phyloP scores from a whole-genome alignment of 2,888 invertebrate species.

The Tromatobia lineatoria region DNA sequence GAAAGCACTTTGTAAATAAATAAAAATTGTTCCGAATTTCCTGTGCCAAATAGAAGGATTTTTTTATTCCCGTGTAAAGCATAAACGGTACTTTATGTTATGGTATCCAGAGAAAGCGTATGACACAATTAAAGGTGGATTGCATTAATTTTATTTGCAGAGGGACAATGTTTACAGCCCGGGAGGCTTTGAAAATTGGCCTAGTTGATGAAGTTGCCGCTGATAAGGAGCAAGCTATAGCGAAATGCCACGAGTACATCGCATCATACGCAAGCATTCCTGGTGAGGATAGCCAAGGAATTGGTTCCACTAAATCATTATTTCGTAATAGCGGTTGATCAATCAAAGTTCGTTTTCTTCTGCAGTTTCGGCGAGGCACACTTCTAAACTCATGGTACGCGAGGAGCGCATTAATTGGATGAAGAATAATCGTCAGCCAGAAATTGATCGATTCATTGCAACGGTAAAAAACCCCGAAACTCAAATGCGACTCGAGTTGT shows the following conservation, averaged over 20 bases:
- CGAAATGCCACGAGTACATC: conserved; percentile 89
- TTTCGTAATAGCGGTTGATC: background rate
- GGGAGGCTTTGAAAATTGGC: conserved; percentile 92
- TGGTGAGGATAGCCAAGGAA: conserved; percentile 70
- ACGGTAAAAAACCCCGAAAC: conserved; percentile 89
- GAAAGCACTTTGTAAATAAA: too few relatives aligned
- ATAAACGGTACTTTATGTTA: too few relatives aligned
- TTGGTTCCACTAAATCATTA: conserved; percentile 85
- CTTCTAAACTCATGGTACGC: conserved; percentile 84
- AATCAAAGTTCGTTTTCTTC: background rate
- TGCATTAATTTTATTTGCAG: conserved; percentile 76
- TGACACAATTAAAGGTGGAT: background rate
- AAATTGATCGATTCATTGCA: conserved; percentile 88
- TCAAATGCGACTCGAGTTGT: conserved; percentile 91
- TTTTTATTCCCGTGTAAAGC: too few relatives aligned
- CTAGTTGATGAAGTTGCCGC: conserved; percentile 91
- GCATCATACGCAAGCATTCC: conserved; percentile 89
- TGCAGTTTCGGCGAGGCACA: conserved; percentile 84
- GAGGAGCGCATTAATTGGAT: conserved; percentile 85
- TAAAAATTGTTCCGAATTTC: too few relatives aligned
- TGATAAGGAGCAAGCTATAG: conserved; percentile 90
- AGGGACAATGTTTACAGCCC: conserved; percentile 91
- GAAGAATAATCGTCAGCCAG: conserved; percentile 88
- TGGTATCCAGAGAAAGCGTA: background rate
- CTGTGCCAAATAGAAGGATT: too few relatives aligned